Base-by-base conservation (phyloP, 2,888 invertebrate genomes). In the Trachelus iudaicus region DNA sequence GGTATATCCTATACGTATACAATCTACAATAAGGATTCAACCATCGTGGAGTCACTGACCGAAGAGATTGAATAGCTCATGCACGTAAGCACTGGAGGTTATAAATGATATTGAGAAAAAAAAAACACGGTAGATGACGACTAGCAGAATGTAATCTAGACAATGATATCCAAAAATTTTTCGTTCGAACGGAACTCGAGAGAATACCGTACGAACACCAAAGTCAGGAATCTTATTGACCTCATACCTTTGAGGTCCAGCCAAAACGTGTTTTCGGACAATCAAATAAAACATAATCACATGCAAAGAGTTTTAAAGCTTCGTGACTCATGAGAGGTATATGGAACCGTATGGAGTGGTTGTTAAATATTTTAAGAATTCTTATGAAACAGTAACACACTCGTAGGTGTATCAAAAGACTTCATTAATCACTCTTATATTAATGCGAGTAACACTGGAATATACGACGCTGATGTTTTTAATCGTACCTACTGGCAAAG, bases 381-480 rank as follows among this genome's bases (percentile, higher is more conserved):
- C 56, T 23, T 9, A 56, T 2, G 56, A 9, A 9, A 23, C 56
- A 23, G 23, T 15, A 40, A 40, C 23, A 40, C 23, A 56, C 23
- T 23, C 23, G 9, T 56, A 15, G 4, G 56, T 56, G 23, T 56
- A 56, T 56, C 56, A 23, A 56, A 56, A 23, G 23, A 56, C 0
- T 56, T 56, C 2, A 56, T 40, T 40, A 15, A 6, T 82, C 71
- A 82, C 73, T 81, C 80, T 37, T 83, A 79, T 69, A 85, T 78
- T 82, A 85, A 83, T 68, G 83, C 80, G 76, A 84, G 80, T 76
- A 86, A 80, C 40, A 86, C 82, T 23, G 84, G 85, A 34, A 85
- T 74, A 80, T 85, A 85, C 1, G 85, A 85, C 11, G 79, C 83
- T 33, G 83, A 80, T 13, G 85, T 86, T 76, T 83, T 86, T 2